Evolutionary conservation across 2,113 vertebrate genomes (phyloP).

Genomic region (Rhabdomys dilectus): DNA sequence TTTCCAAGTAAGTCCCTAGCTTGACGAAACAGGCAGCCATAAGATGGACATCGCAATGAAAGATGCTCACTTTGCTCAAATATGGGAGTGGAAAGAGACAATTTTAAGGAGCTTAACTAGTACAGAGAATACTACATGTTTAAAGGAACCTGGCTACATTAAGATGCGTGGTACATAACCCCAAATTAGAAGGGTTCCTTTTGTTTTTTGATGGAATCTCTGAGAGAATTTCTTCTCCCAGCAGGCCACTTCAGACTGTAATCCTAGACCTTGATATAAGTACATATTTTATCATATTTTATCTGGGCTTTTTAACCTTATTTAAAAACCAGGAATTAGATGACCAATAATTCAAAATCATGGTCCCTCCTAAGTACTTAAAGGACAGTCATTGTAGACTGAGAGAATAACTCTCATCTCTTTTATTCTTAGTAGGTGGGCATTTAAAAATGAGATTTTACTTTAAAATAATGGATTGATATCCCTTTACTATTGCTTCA

Average conservation of each 20-base stretch:
- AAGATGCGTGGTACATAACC: not conserved
- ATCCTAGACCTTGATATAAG: slow-evolving; percentile 4
- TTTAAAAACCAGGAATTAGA: not conserved
- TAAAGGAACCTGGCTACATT: not conserved
- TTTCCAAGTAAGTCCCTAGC: not conserved
- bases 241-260: not conserved
- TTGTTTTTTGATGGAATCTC: slow-evolving; percentile 12
- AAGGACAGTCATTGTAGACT: not conserved
- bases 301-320: not conserved
- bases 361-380: not conserved
- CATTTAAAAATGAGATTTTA: not conserved
- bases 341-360: not conserved
- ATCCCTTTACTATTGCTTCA: not conserved
- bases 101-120: not conserved
- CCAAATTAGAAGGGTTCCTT: not conserved
- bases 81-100: not conserved
- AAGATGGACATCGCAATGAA: not conserved
- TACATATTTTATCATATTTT: not conserved
- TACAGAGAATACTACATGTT: not conserved
- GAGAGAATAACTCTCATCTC: not conserved
- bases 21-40: not conserved
- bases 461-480: not conserved
- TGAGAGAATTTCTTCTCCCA: slow-evolving; percentile 27
- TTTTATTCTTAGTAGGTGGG: not conserved
- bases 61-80: not conserved